Evolutionary conservation across 2,797 vertebrate genomes (phyloP).

Genomic region (Peromyscus aztecus): DNA sequence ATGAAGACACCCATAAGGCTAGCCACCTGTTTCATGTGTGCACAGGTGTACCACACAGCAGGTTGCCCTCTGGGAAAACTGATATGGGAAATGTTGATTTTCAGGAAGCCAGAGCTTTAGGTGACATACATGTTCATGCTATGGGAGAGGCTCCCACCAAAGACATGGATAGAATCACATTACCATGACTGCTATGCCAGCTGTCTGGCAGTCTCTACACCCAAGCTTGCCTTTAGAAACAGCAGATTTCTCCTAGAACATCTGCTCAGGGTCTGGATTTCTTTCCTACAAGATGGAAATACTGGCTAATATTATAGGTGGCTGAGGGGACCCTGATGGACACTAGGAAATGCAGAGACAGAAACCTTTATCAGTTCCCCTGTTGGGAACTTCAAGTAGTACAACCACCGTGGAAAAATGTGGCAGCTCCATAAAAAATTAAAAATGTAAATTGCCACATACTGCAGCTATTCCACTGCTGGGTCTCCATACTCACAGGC

Average conservation of each 20-base stretch:
- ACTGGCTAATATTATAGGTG: background rate
- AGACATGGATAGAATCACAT: accelerated
- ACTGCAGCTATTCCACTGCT: background rate
- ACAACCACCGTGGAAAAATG: background rate
- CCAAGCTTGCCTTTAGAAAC: background rate
- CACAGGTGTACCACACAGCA: slow-evolving; percentile 86
- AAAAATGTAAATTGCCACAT: background rate
- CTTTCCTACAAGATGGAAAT: background rate
- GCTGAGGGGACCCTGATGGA: background rate
- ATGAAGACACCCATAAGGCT: slow-evolving; percentile 80
- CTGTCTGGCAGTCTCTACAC: background rate
- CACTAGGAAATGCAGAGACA: background rate
- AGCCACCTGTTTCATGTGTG: slow-evolving; percentile 83
- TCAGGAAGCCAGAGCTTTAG: background rate
- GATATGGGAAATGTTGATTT: slow-evolving; percentile 15
- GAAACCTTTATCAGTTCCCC: too few relatives aligned
- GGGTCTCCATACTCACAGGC: background rate
- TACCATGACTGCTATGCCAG: too few relatives aligned
- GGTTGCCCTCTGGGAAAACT: slow-evolving; percentile 79
- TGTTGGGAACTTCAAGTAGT: background rate
- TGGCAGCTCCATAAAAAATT: background rate
- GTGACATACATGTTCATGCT: background rate
- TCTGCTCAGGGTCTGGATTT: background rate
- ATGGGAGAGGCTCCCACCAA: background rate
- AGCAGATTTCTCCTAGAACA: background rate